Evolutionary conservation across 2,113 vertebrate species (phyloP), one percentile per base, ranked within the genome.

Genomic region (Pelvicachromis taeniatus): DNA sequence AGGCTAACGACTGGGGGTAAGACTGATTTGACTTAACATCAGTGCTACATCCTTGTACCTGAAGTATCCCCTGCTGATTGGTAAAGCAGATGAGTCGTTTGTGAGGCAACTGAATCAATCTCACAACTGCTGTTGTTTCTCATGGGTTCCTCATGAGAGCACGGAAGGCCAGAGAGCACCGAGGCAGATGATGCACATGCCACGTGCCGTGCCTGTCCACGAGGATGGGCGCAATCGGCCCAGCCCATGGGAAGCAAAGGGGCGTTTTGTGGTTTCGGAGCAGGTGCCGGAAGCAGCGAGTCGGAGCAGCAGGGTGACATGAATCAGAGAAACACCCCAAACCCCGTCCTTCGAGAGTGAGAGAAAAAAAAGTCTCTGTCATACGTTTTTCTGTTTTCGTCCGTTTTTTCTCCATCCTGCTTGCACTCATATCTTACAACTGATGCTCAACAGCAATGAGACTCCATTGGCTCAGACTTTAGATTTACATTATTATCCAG

Each of bases 11-110:
- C 45, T 75, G 17, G 70, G 68, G 50, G 19, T 56, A 40, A 84
- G 45, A 84, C 11, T 82, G 82, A 91, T 83, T 42, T 70, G 85
- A 89, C 78, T 89, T 77, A 33, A 53, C 58, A 78, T 88, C 86
- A 88, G 68, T 88, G 90, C 87, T 87, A 88, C 84, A 88, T 92
- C 92, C 88, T 87, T 63, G 79, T 86, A 89, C 86, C 90, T 94
- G 92, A 93, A 89, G 83, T 83, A 88, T 81, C 81, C 82, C 85
- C 87, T 65, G 85, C 83, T 87, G 88, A 85, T 87, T 84, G 88
- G 73, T 85, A 58, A 83, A 89, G 87, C 87, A 91, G 85, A 87
- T 88, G 84, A 91, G 84, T 80, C 80, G 82, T 85, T 80, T 56
- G 70, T 17, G 78, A 92, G 85, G 63, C 85, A 53, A 81, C 83